phyloP scores from a whole-genome alignment of 2,888 invertebrate genomes.

The Drosophila nigricruria region DNA sequence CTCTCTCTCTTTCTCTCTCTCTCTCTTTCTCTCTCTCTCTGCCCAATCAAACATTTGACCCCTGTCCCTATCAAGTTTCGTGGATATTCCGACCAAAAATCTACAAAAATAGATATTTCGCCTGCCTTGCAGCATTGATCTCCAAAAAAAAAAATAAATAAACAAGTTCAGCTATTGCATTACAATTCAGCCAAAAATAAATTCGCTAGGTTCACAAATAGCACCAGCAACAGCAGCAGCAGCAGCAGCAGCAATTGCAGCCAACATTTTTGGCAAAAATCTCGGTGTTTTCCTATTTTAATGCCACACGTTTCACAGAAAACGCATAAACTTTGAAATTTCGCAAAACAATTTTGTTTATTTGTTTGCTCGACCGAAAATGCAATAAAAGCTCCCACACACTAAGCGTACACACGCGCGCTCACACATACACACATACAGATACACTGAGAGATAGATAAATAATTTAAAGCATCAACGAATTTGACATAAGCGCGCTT shows the following conservation, averaged over 20 bases:
- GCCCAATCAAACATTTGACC: not conserved
- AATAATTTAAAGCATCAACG: conserved; percentile 5
- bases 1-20: not conserved
- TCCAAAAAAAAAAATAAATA: conserved; percentile 33
- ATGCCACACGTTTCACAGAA: conserved; percentile 59
- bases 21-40: not conserved
- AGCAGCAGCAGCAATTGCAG: conserved; percentile 31
- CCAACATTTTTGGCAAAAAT: conserved; percentile 26
- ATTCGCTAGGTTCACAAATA: conserved; percentile 33
- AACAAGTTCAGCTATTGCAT: conserved; percentile 56
- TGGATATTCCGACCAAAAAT: conserved; percentile 4
- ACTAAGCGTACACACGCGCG: conserved; percentile 15
- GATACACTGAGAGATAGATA: conserved; percentile 10
- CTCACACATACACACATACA: conserved; percentile 4
- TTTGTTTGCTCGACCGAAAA: conserved; percentile 57
- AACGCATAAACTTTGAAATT: conserved; percentile 52
- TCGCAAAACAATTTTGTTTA: conserved; percentile 54
- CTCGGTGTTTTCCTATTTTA: conserved; percentile 40
- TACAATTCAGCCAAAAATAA: conserved; percentile 52
- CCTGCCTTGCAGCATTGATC: conserved; percentile 38
- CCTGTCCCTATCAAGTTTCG: conserved; percentile 28
- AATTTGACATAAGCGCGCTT: conserved; percentile 11
- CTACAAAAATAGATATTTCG: conserved; percentile 40
- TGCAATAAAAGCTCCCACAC: conserved; percentile 58
- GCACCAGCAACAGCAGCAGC: conserved; percentile 23